phyloP scores from a whole-genome alignment of 1,140 invertebrate genomes.

The Parapsyche elsis region DNA sequence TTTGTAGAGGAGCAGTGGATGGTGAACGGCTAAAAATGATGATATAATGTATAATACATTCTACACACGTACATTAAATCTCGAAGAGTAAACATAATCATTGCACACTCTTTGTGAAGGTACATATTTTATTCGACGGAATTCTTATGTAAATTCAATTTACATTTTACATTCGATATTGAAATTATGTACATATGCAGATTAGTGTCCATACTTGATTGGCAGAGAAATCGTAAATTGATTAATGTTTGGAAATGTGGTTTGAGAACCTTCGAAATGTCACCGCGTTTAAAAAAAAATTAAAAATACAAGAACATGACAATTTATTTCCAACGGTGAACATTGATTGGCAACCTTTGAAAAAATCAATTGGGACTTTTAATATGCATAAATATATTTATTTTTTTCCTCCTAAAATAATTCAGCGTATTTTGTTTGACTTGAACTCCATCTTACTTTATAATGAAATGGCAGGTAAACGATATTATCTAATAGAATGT shows the following conservation, averaged over 20 bases:
- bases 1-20: too few species aligned
- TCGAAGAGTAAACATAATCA: too few species aligned
- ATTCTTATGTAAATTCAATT: background rate
- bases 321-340: background rate
- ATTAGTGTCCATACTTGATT: background rate
- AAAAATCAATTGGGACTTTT: background rate
- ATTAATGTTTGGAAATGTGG: slow-evolving; percentile 25
- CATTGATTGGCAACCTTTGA: background rate
- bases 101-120: too few species aligned
- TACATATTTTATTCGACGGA: too few species aligned
- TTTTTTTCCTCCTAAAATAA: too few species aligned
- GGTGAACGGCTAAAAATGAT: too few species aligned
- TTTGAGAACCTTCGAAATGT: background rate
- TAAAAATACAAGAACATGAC: background rate
- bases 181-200: slow-evolving; percentile 8
- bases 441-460: too few species aligned
- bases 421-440: too few species aligned
- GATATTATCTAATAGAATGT: too few species aligned
- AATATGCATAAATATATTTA: background rate
- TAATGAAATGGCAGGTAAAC: too few species aligned
- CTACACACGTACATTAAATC: too few species aligned
- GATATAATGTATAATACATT: too few species aligned
- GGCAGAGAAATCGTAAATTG: slow-evolving; percentile 3
- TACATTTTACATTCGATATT: background rate
- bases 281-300: background rate